Percentiles rank a stretch among this genome's conserved stretches.
Conservation (phyloP, 2,797 vertebrate species). For the Notamacropus eugenii region DNA sequence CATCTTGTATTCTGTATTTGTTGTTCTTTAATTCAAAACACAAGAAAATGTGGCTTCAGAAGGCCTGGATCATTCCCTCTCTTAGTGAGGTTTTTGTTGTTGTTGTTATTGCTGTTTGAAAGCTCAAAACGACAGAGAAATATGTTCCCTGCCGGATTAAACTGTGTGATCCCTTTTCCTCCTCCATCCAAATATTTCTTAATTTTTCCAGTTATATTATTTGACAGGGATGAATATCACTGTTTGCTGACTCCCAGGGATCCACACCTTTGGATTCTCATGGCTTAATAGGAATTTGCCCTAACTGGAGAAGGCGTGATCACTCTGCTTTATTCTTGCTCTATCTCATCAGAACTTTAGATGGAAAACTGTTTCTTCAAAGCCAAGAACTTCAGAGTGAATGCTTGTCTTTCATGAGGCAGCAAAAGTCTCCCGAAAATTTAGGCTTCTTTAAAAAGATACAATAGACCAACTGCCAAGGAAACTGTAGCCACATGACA, state of each 20-base stretch:
- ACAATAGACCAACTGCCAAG: background rate
- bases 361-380: background rate
- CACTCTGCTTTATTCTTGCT: background rate
- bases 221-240: background rate
- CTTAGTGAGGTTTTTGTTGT: background rate
- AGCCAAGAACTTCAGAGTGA: background rate
- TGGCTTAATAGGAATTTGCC: background rate
- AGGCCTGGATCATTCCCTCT: background rate
- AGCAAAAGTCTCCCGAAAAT: rapidly evolving
- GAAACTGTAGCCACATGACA: no score
- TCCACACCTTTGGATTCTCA: rapidly evolving
- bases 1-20: rapidly evolving
- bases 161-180: background rate
- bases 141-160: background rate
- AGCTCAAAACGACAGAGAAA: background rate
- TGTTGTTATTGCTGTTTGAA: background rate
- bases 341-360: background rate
- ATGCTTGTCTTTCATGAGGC: rapidly evolving
- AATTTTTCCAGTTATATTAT: no score
- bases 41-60: rapidly evolving
- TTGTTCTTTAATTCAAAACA: background rate
- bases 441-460: background rate
- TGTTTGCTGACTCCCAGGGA: rapidly evolving
- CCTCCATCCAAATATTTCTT: background rate
- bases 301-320: background rate